Evolutionary conservation across 2,113 vertebrate genomes (phyloP).

Genomic region (Phylloscopus trochilus): DNA sequence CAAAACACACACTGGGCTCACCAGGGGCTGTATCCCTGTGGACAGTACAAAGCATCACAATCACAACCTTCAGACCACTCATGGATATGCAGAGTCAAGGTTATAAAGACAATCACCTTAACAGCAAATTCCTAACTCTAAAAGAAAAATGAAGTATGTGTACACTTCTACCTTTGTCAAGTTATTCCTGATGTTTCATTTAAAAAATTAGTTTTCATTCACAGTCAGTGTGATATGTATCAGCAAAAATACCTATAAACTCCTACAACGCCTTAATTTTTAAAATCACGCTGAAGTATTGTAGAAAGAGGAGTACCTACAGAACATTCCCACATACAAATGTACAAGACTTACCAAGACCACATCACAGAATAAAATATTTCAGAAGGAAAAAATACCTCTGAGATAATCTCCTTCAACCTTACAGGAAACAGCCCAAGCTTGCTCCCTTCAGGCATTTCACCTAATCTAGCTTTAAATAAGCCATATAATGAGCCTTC

Average conservation of each 20-base stretch:
- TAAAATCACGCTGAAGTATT: neutral
- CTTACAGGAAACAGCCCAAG: constrained; percentile 18
- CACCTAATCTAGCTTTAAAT: constrained; percentile 60
- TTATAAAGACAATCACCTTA: neutral
- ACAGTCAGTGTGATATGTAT: neutral
- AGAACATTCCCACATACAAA: neutral
- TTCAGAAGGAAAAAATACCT: neutral
- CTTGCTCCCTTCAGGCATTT: constrained; percentile 34
- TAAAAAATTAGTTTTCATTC: neutral
- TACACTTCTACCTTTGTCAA: neutral
- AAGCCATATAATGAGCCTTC: constrained; percentile 53
- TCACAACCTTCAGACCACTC: neutral
- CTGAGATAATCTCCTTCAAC: constrained; percentile 17
- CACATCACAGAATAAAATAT: neutral
- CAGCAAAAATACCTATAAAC: neutral
- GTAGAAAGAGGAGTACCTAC: neutral
- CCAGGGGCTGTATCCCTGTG: neutral
- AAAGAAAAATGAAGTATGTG: neutral
- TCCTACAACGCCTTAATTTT: neutral
- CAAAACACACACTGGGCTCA: neutral
- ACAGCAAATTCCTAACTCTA: neutral
- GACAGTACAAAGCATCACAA: neutral
- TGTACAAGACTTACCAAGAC: neutral
- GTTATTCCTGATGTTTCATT: neutral
- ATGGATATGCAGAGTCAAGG: neutral